phyloP scores from a whole-genome alignment of 2,113 vertebrate species.

The Pavo muticus region DNA sequence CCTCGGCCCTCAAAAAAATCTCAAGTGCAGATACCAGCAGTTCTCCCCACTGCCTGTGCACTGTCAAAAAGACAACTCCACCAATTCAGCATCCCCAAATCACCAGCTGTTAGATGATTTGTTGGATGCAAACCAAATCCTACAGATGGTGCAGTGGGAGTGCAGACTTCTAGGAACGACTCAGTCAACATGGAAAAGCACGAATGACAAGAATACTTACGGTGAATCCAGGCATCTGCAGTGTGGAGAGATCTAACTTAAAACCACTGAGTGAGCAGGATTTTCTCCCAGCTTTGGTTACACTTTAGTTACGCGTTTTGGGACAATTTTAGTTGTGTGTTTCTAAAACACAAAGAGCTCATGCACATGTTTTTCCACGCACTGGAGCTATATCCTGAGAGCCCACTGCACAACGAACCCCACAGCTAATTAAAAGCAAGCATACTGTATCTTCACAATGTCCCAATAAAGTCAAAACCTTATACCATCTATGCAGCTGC shows the following conservation, averaged over 20 bases:
- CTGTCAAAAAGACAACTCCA: neutral
- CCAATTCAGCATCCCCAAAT: neutral
- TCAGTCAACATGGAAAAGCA: neutral
- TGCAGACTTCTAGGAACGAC: constrained; percentile 18
- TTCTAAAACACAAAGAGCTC: neutral
- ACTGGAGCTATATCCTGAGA: neutral
- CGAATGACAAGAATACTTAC: neutral
- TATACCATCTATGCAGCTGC: neutral
- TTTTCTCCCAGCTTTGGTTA: neutral
- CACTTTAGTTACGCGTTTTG: accelerated
- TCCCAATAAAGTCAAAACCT: neutral
- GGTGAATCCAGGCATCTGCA: neutral
- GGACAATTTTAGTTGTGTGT: neutral
- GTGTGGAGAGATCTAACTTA: neutral
- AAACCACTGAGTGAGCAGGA: neutral
- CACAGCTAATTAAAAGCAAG: neutral
- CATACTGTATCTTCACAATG: neutral
- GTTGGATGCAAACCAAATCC: constrained; percentile 28
- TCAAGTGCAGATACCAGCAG: neutral
- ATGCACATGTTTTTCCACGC: accelerated
- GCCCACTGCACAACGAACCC: neutral
- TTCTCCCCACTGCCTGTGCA: neutral
- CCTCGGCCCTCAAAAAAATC: neutral
- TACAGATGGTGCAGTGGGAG: neutral
- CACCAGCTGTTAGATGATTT: constrained; percentile 25